Conservation (phyloP, 2,888 invertebrate genomes). For the Matsumyia berberina region DNA sequence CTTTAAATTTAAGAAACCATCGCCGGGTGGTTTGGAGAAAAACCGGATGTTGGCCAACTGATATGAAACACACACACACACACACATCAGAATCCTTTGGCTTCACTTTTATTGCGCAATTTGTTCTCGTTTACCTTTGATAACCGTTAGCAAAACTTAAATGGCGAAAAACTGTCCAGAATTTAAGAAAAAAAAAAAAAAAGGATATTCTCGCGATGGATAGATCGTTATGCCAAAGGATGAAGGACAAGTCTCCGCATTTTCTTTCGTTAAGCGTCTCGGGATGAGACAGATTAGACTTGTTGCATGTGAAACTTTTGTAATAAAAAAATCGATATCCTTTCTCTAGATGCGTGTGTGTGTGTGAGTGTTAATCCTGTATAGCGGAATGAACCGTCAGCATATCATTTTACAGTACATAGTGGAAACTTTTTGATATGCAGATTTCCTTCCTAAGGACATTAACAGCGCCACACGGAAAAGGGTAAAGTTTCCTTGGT, state of each 20-base stretch:
- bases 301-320: slow-evolving; percentile 4
- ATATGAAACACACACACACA: not conserved
- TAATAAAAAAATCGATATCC: not conserved
- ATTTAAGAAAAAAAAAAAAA: not conserved
- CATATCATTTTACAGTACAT: not conserved
- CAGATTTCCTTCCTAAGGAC: not conserved
- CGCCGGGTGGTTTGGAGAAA: slow-evolving; percentile 13
- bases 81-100: not conserved
- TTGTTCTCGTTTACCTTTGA: slow-evolving; percentile 18
- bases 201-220: not conserved
- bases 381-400: not conserved
- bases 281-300: not conserved
- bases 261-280: not conserved
- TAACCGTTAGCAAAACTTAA: not conserved
- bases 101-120: not conserved
- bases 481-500: not conserved
- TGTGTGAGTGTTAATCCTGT: not conserved
- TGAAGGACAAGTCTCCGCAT: not conserved
- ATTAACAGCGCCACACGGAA: slow-evolving; percentile 2
- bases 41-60: slow-evolving; percentile 35
- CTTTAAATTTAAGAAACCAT: slow-evolving; percentile 5
- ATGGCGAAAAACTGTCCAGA: not conserved
- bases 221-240: not conserved
- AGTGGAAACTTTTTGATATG: slow-evolving; percentile 1
- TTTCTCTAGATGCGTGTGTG: too few species aligned